These are phyloP conservation scores for Lasiurus cinereus DNA, from an alignment of 2,113 vertebrate genomes.

Conservation along the genomic window DNA sequence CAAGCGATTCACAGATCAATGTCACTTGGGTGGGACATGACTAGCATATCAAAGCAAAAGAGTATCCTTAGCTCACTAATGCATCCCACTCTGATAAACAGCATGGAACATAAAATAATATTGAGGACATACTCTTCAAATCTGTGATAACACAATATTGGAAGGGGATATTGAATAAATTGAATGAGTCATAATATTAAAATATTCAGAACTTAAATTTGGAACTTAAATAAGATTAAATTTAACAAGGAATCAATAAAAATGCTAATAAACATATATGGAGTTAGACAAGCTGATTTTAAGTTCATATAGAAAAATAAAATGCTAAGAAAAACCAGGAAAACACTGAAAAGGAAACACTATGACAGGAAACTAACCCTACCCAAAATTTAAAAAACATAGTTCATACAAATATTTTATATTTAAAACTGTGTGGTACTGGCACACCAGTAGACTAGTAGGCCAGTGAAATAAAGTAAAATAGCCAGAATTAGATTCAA, in stretches of 20 bases:
- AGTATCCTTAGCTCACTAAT: background rate
- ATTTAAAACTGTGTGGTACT: background rate
- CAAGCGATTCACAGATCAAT: background rate
- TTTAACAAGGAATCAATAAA: background rate
- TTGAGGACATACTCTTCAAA: background rate
- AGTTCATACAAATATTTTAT: background rate
- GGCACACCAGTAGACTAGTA: background rate
- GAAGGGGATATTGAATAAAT: background rate
- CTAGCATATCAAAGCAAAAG: background rate
- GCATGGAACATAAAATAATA: background rate
- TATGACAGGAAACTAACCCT: background rate
- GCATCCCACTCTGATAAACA: background rate
- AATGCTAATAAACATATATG: background rate
- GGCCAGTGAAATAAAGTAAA: background rate
- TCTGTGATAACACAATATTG: background rate
- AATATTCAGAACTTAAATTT: constrained; percentile 35
- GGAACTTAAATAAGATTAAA: background rate
- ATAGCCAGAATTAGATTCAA: background rate
- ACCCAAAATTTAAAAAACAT: background rate
- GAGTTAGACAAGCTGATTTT: background rate
- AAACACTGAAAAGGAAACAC: background rate
- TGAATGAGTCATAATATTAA: background rate
- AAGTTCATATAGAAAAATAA: constrained; percentile 9
- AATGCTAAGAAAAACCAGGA: background rate
- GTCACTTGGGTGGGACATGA: background rate